Evolutionary conservation across 1,140 invertebrate species (phyloP).

Genomic region (Andrena cerasifolii): DNA sequence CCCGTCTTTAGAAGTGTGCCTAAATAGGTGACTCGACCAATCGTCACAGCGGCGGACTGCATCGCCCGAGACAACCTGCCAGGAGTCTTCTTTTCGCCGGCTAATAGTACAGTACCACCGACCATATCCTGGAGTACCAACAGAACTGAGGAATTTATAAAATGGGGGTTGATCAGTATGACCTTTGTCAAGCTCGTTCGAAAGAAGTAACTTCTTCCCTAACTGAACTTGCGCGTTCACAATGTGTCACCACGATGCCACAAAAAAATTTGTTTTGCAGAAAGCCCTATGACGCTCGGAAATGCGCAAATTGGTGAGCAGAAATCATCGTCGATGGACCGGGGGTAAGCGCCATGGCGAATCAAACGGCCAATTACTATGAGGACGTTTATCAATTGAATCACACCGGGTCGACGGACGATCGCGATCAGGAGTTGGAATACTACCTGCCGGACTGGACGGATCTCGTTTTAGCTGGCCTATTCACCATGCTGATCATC

Average conservation of each 20-base stretch:
- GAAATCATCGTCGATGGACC: conserved; percentile 61
- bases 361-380: conserved; percentile 65
- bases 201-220: too few relatives aligned
- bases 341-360: conserved; percentile 65
- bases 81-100: too few relatives aligned
- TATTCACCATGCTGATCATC: conserved; percentile 77
- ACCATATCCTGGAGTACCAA: too few relatives aligned
- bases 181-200: too few relatives aligned
- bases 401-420: conserved; percentile 46
- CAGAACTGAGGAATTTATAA: too few relatives aligned
- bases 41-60: too few relatives aligned
- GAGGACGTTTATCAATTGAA: conserved; percentile 65
- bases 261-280: conserved; percentile 35
- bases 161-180: too few relatives aligned
- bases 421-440: conserved; percentile 44
- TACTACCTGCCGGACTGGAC: conserved; percentile 72
- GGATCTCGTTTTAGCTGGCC: conserved; percentile 72
- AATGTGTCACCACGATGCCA: not conserved
- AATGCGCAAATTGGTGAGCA: conserved; percentile 31
- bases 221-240: not conserved
- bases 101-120: too few relatives aligned
- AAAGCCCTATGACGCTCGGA: conserved; percentile 25
- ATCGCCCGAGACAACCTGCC: too few relatives aligned
- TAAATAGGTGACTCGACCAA: too few relatives aligned
- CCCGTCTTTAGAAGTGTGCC: too few relatives aligned